phyloP scores from a whole-genome alignment of 2,113 vertebrate species.

The Prolemur simus region DNA sequence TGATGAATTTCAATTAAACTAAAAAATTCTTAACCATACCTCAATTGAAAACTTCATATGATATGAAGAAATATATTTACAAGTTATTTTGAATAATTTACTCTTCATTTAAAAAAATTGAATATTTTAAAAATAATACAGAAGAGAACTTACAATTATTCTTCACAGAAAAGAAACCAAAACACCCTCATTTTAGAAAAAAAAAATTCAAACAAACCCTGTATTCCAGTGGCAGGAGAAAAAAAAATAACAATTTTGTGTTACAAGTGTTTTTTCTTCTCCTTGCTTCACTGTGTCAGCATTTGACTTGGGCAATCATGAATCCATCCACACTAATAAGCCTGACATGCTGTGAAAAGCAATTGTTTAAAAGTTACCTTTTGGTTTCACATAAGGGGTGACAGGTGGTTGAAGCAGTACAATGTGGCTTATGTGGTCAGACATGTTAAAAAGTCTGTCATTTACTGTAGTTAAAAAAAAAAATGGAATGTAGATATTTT shows the following conservation, averaged over 20 bases:
- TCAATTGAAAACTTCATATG: neutral
- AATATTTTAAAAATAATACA: neutral
- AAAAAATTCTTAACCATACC: neutral
- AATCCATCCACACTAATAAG: neutral
- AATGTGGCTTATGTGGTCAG: neutral
- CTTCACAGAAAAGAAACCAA: neutral
- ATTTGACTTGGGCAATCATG: neutral
- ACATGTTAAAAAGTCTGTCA: neutral
- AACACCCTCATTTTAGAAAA: neutral
- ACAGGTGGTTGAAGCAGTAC: neutral
- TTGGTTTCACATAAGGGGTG: neutral
- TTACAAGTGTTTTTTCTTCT: neutral
- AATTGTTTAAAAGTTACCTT: neutral
- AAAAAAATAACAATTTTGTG: neutral
- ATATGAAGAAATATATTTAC: neutral
- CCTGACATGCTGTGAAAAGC: neutral
- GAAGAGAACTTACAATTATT: neutral
- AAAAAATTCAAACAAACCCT: neutral
- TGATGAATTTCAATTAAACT: neutral
- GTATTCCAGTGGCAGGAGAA: neutral
- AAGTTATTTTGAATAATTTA: neutral
- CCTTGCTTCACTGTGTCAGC: neutral
- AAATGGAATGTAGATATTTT: conserved; percentile 1
- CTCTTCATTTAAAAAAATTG: neutral
- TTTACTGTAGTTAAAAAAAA: neutral